These are phyloP conservation scores for Apis laboriosa DNA, from an alignment of 1,140 invertebrate genomes.

Conservation along the genomic window DNA sequence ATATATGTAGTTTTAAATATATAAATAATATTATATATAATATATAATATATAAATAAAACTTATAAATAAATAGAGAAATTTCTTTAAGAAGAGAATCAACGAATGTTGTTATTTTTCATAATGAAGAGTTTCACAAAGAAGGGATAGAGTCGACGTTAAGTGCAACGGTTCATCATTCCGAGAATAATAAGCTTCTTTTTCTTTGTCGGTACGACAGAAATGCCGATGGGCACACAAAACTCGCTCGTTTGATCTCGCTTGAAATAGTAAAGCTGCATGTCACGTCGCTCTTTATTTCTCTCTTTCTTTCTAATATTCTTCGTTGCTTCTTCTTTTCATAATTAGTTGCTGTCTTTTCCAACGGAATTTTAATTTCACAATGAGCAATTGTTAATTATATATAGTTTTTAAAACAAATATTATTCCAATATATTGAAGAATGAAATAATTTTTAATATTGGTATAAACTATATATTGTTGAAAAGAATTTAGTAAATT, in stretches of 20 bases:
- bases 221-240: constrained; percentile 63
- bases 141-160: constrained; percentile 37
- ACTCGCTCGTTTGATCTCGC: constrained; percentile 71
- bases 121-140: constrained; percentile 38
- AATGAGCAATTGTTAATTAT: not conserved
- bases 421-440: not conserved
- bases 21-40: no score
- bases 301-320: constrained; percentile 1
- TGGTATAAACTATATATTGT: not conserved
- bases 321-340: not conserved
- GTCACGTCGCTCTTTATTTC: constrained; percentile 18
- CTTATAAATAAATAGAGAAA: not conserved
- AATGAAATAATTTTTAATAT: not conserved
- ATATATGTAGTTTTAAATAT: no score
- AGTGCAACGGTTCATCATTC: constrained; percentile 54
- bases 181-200: constrained; percentile 64
- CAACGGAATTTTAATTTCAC: constrained; percentile 19
- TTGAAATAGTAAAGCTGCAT: constrained; percentile 67
- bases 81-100: not conserved
- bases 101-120: not conserved
- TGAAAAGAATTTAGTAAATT: not conserved
- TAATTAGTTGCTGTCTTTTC: not conserved
- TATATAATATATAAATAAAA: not conserved
- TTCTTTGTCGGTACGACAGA: constrained; percentile 50
- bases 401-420: not conserved